These are phyloP conservation scores for Drosophila kambysellisi DNA, from an alignment of 2,888 invertebrate species.

Conservation along the genomic window DNA sequence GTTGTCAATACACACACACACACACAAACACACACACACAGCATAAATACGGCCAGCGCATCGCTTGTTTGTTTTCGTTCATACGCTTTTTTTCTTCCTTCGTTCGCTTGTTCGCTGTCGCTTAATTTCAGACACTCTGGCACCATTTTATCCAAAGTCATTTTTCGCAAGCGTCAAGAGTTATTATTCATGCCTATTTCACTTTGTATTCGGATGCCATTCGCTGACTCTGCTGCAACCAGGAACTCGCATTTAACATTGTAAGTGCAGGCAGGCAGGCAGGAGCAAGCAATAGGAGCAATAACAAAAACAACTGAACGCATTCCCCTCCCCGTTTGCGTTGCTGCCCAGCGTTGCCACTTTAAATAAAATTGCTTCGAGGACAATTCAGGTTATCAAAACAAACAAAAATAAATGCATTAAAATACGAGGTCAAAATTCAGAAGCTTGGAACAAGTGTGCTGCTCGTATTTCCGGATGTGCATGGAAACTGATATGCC, in stretches of 20 bases:
- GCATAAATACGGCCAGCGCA: conserved; percentile 29
- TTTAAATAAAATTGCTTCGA: conserved; percentile 27
- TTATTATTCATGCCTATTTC: conserved; percentile 60
- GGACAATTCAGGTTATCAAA: conserved; percentile 43
- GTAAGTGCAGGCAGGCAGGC: not conserved
- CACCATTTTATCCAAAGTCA: conserved; percentile 73
- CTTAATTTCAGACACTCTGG: conserved; percentile 74
- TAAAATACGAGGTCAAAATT: conserved; percentile 46
- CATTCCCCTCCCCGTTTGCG: conserved; percentile 15
- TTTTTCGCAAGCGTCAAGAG: conserved; percentile 63
- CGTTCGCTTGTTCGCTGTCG: conserved; percentile 48
- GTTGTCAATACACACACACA: conserved; percentile 24
- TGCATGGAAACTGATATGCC: conserved; percentile 44
- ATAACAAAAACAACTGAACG: conserved; percentile 30
- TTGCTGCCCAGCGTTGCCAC: conserved; percentile 22
- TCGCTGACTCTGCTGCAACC: conserved; percentile 11
- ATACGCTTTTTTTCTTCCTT: conserved; percentile 28
- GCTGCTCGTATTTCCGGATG: conserved; percentile 31
- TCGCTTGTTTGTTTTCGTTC: conserved; percentile 69
- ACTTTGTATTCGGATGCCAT: conserved; percentile 28
- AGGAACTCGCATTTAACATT: conserved; percentile 8
- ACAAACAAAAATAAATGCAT: conserved; percentile 8
- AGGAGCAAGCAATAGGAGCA: conserved; percentile 1
- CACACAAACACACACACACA: not conserved
- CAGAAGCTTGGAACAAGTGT: conserved; percentile 13